These are phyloP conservation scores for human DNA, from an alignment of 2,113 vertebrate genomes.

Conservation along the genomic window DNA sequence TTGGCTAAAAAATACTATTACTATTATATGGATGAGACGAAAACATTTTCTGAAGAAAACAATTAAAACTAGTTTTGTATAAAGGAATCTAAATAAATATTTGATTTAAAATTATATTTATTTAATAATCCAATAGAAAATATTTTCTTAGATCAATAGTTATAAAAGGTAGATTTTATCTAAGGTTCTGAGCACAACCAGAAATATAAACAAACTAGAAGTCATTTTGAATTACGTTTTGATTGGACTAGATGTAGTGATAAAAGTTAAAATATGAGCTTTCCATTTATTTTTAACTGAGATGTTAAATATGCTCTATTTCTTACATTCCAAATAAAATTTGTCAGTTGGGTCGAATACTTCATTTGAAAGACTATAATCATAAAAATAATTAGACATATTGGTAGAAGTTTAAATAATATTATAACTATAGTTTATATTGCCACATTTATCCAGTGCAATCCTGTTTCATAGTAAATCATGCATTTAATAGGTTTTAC, in stretches of 20 bases:
- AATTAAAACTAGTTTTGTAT: not conserved
- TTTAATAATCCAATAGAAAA: not conserved
- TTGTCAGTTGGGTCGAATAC: not conserved
- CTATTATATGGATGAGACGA: rapidly evolving
- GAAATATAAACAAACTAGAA: not conserved
- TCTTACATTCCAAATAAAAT: not conserved
- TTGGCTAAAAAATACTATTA: not conserved
- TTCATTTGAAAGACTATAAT: not conserved
- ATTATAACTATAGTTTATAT: not conserved
- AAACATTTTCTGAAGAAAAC: not conserved
- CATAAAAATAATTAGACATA: not conserved
- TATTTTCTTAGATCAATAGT: not conserved
- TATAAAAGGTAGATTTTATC: not conserved
- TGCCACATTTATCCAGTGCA: not conserved
- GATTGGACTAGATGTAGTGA: not conserved
- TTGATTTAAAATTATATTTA: not conserved
- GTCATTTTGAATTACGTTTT: not conserved
- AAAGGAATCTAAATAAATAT: not conserved
- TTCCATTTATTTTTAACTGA: conserved; percentile 7
- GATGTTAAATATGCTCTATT: not conserved
- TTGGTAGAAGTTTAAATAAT: not conserved
- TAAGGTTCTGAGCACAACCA: not conserved
- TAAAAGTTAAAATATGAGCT: not conserved
- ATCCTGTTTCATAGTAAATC: not conserved
- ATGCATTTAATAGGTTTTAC: not conserved